A percentile compares a stretch with the other conserved stretches of the same genome.
These are phyloP conservation scores for Virgularia gustaviana DNA, from an alignment of 92 coral and sea anemone genomes.

Conservation along the genomic window DNA sequence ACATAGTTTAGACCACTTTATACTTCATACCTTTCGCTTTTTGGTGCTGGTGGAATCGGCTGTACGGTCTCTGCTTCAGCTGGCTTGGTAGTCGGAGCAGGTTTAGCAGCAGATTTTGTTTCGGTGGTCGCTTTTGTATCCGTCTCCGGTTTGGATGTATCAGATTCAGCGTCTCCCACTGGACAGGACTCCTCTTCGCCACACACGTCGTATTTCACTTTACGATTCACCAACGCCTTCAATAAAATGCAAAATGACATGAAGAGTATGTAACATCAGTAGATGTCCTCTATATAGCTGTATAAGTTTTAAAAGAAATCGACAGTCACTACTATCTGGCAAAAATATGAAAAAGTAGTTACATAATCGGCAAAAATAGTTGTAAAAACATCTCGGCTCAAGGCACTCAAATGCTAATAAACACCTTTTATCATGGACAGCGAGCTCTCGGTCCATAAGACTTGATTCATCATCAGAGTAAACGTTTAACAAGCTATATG, in stretches of 20 bases:
- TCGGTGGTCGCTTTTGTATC: constrained; percentile 37
- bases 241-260: not conserved
- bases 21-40: constrained; percentile 27
- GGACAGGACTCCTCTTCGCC: constrained; percentile 50
- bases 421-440: too few relatives aligned
- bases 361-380: too few relatives aligned
- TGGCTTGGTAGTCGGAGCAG: not conserved
- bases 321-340: too few relatives aligned
- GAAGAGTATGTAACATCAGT: not conserved
- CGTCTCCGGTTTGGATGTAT: constrained; percentile 32
- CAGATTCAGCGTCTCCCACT: not conserved
- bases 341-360: too few relatives aligned
- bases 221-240: constrained; percentile 82
- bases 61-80: constrained; percentile 4
- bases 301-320: not conserved
- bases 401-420: too few relatives aligned
- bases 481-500: too few relatives aligned
- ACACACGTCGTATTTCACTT: constrained; percentile 74
- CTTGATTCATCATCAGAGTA: too few relatives aligned
- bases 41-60: constrained; percentile 27
- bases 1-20: not conserved
- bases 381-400: too few relatives aligned
- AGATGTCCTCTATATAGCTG: not conserved
- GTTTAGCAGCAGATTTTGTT: constrained; percentile 37
- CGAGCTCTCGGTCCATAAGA: too few relatives aligned